Base-by-base conservation (phyloP, 2,888 invertebrate species). In the Melinopterus prodromus region DNA sequence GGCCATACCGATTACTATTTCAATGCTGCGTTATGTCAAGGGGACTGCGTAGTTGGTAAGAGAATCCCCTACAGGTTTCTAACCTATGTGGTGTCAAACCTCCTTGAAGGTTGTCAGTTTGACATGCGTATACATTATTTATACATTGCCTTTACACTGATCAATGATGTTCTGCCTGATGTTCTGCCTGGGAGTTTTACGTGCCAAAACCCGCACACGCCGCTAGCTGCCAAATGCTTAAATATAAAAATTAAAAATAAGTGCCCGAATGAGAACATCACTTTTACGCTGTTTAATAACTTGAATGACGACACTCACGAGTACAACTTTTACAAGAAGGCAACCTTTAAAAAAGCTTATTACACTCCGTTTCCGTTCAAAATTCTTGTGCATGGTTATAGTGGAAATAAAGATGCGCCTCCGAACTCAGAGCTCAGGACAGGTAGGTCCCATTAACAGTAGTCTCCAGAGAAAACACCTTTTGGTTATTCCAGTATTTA, bases 241-340 rank as follows among this genome's bases (percentile, higher is more conserved):
- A 4, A 53, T 12, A 53, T 74, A 74, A 78, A 71, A 69, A 71
- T 78, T 14, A n/a, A 35, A 14, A 69, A 78, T 26, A 26, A 26
- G 53, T 78, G 78, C n/a, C 78, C 78, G 6, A 78, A 78, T n/a
- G 72, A 53, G 16, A 78, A 78, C 53, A 69, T 78, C 14, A 78
- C 72, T 6, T 78, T 74, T 26, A 72, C 38, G 78, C 53, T 78
- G 53, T 69, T 16, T 16, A 78, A 71, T 9, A 72, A 72, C 72
- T 72, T 15, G 53, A 53, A 53, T 53, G 53, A 53, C 1, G 53
- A 53, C 0, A 1, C 53, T 1, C 53, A 53, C 12, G 12, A 53
- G 53, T 53, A 3, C 5, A 53, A 53, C 12, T 53, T 53, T 12
- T 12, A 9, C 12, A 53, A 53, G 53, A 53, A 53, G 53, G 1